These are phyloP conservation scores for Arctocebus calabarensis DNA, from an alignment of 2,797 vertebrate species.

Conservation along the genomic window DNA sequence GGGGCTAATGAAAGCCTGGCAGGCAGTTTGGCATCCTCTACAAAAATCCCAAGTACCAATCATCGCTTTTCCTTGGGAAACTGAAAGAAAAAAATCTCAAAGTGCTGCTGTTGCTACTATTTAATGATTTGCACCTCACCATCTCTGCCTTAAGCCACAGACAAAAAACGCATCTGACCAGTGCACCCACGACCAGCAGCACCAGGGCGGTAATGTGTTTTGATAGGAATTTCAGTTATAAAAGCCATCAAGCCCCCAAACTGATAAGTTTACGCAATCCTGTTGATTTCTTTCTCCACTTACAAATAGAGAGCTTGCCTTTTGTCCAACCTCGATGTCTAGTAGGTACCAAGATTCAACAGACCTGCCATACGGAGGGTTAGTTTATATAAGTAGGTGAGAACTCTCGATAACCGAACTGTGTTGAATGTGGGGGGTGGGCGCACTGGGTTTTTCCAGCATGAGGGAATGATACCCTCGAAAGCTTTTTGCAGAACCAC, in stretches of 20 bases:
- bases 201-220: neutral
- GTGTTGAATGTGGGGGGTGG: neutral
- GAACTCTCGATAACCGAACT: accelerated
- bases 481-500: neutral
- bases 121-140: neutral
- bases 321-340: neutral
- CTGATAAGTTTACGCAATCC: neutral
- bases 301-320: neutral
- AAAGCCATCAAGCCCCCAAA: neutral
- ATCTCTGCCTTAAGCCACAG: neutral
- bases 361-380: too few species aligned
- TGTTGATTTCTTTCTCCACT: neutral
- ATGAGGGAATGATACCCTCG: neutral
- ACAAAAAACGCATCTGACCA: neutral
- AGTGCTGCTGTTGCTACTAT: neutral
- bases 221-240: neutral
- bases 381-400: accelerated
- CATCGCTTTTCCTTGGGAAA: constrained; percentile 36
- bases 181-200: neutral
- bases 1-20: constrained; percentile 17
- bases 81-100: neutral
- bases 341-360: neutral
- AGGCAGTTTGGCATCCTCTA: neutral
- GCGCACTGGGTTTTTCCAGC: neutral
- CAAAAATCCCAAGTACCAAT: constrained; percentile 12